A percentile compares a stretch with the other conserved stretches of the same genome.
phyloP scores from a whole-genome alignment of 2,888 invertebrate species.

The Deilephila porcellus region DNA sequence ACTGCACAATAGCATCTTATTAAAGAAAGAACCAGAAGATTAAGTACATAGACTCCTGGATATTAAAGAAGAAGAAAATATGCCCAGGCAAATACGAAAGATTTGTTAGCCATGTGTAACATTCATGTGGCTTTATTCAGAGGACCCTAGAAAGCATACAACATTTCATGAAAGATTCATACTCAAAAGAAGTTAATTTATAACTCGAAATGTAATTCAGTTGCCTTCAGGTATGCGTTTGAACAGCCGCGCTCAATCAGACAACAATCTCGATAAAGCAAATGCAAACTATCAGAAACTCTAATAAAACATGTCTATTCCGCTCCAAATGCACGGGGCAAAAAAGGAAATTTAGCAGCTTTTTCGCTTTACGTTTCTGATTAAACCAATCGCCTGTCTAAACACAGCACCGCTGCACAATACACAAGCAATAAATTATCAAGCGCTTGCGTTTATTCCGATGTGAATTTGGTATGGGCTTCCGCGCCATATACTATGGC shows the following conservation, averaged over 20 bases:
- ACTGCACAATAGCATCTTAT: no score
- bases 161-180: no score
- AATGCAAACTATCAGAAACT: conserved; percentile 4
- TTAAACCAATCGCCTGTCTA: conserved; percentile 28
- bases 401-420: conserved; percentile 22
- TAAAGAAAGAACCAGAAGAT: no score
- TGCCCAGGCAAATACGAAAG: no score
- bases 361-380: conserved; percentile 24
- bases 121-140: no score
- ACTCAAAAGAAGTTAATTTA: no score
- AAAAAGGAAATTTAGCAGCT: conserved; percentile 22
- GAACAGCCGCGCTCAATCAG: neutral
- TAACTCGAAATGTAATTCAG: no score
- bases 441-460: conserved; percentile 45
- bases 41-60: no score
- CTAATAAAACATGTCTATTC: conserved; percentile 16
- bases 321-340: neutral
- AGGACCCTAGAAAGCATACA: no score
- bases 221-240: neutral
- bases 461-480: conserved; percentile 37
- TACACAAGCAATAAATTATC: conserved; percentile 40
- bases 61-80: no score
- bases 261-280: conserved; percentile 10
- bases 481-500: conserved; percentile 52
- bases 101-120: no score